Evolutionary conservation across 35 echinoderm and acorn worm genomes (phyloP), one percentile per base, ranked within the genome.

Genomic region (Apostichopus parvimensis): DNA sequence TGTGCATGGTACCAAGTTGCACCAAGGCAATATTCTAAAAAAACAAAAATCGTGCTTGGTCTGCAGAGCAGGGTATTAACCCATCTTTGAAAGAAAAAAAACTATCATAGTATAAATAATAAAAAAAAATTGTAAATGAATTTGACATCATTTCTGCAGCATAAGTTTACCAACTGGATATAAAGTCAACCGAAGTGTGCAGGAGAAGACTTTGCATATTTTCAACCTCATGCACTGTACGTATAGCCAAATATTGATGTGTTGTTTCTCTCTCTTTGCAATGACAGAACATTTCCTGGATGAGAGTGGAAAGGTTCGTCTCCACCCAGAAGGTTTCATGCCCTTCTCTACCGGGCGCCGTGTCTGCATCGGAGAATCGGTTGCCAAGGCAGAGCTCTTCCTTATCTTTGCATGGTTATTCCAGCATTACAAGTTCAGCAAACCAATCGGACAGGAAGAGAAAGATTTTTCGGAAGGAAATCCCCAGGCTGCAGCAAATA

Each of bases 281-380:
- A 8, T 59, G 2, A 18, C 72, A 96, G 95, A 94, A 65, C 93
- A 91, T 56, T 96, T 96, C 59, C 64, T 96, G 70, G 95, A 96
- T 85, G 85, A 89, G 22, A 70, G 73, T 11, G 87, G 87, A 11
- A 17, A 55, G 9, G n/a, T 92, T 12, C 77, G 78, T 6, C 83
- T 34, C 6, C 90, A 90, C n/a, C 93, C 91, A 26, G 79, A 72
- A 8, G 91, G 93, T 18, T 96, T 84, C 80, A 57, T 94, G 64
- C 95, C 95, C 1, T 96, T 96, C 70, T 91, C 89, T 9, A 57
- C 91, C 34, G 95, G 95, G 17, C 93, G 91, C 54, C 90, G 95
- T 34, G 84, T 87, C 13, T 96, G 95, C 28, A 17, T 96, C 9
- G 95, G 95, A 24, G 95, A 96, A 54, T 87, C 90, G 8, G 28